A percentile compares a stretch with the other conserved stretches of the same genome.
Conservation (phyloP, 2,888 invertebrate species). For the Cryptocheilus praepositus region DNA sequence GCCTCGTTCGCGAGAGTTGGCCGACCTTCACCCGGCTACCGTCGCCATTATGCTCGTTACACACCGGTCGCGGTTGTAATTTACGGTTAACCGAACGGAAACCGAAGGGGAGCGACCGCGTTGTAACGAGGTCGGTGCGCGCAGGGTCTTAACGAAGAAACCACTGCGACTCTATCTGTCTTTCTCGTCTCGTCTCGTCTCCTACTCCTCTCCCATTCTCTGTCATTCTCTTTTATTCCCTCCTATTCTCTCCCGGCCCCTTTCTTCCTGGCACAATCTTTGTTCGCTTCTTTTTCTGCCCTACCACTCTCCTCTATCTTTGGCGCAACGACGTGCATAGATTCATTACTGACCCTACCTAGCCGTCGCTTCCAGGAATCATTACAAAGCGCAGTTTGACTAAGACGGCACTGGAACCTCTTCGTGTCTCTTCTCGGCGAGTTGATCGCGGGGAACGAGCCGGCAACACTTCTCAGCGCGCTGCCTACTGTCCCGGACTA, state of each 20-base stretch:
- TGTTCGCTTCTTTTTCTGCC: not conserved
- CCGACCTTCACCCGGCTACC: conserved; percentile 72
- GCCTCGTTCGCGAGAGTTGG: conserved; percentile 54
- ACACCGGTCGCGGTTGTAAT: conserved; percentile 68
- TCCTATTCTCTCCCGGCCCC: not conserved
- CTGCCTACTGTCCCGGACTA: too few relatives aligned
- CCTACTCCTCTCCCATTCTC: too few relatives aligned
- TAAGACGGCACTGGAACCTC: not conserved
- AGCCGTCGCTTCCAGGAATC: conserved; percentile 1
- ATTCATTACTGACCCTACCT: conserved; percentile 5
- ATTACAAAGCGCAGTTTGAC: not conserved
- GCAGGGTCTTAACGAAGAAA: conserved; percentile 55
- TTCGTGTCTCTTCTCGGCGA: too few relatives aligned
- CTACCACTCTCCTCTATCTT: not conserved
- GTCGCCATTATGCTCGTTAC: conserved; percentile 72
- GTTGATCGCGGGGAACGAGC: too few relatives aligned
- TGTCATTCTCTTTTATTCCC: conserved; percentile 9
- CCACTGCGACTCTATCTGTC: conserved; percentile 34
- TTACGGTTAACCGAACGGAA: conserved; percentile 74
- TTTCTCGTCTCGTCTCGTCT: conserved; percentile 25
- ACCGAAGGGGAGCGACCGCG: conserved; percentile 64
- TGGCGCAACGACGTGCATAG: conserved; percentile 4
- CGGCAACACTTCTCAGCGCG: too few relatives aligned
- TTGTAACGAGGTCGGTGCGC: conserved; percentile 58
- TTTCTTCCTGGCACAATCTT: not conserved